These are phyloP conservation scores for Drosophila quinaria DNA, from an alignment of 2,888 invertebrate species.

Conservation along the genomic window DNA sequence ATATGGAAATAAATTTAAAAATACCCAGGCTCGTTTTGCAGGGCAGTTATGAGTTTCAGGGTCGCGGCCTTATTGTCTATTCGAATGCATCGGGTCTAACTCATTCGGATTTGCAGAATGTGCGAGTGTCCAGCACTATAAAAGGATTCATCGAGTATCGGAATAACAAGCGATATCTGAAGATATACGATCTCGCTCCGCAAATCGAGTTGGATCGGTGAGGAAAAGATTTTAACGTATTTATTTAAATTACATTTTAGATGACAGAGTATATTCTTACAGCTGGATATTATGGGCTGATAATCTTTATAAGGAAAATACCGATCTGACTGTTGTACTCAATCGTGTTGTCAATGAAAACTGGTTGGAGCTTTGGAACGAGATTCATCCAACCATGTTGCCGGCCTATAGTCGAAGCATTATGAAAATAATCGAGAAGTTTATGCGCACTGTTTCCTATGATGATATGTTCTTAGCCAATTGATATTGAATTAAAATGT, in stretches of 20 bases:
- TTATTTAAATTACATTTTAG: not conserved
- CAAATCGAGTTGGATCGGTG: conserved; percentile 37
- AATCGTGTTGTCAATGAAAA: conserved; percentile 44
- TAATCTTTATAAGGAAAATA: conserved; percentile 39
- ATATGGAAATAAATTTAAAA: conserved; percentile 2
- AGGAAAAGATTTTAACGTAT: not conserved
- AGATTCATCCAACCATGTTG: conserved; percentile 33
- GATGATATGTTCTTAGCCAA: conserved; percentile 50
- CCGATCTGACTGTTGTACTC: conserved; percentile 39
- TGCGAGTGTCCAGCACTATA: not conserved
- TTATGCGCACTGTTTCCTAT: conserved; percentile 23
- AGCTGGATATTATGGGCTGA: conserved; percentile 43
- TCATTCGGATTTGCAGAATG: conserved; percentile 34
- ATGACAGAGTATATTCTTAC: not conserved
- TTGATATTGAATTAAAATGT: not conserved
- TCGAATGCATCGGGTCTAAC: conserved; percentile 29
- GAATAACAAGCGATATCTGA: conserved; percentile 35
- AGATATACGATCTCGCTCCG: conserved; percentile 29
- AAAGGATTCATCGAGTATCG: conserved; percentile 37
- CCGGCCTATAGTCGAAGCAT: conserved; percentile 28
- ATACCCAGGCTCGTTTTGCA: conserved; percentile 27
- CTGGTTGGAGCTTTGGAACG: conserved; percentile 47
- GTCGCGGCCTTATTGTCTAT: conserved; percentile 34
- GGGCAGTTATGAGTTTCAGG: conserved; percentile 33
- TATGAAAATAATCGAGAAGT: not conserved